Percentiles rank a stretch among this genome's conserved stretches.
These are phyloP conservation scores for Hyles lineata DNA, from an alignment of 2,888 invertebrate genomes.

Conservation along the genomic window DNA sequence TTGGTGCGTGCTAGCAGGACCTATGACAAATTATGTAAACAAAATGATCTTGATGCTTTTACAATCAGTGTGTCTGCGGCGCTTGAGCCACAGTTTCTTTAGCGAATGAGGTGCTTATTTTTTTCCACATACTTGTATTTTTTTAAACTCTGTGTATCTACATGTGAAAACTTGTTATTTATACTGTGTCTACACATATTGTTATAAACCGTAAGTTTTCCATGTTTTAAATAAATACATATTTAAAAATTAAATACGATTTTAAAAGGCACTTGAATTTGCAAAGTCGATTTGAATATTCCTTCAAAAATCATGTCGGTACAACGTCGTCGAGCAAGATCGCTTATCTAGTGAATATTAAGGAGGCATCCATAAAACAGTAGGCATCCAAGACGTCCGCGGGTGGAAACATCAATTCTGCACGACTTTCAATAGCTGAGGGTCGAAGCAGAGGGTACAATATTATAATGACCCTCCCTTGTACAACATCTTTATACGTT, in stretches of 20 bases:
- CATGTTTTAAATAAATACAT: too few species aligned
- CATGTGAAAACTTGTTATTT: too few species aligned
- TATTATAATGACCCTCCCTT: slow-evolving; percentile 65
- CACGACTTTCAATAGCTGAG: slow-evolving; percentile 56
- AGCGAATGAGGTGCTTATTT: too few species aligned
- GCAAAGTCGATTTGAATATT: not conserved
- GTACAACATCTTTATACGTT: slow-evolving; percentile 59
- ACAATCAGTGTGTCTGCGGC: too few species aligned
- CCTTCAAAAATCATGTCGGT: slow-evolving; percentile 17
- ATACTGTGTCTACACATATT: too few species aligned
- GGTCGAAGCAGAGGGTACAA: slow-evolving; percentile 55
- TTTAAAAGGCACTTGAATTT: not conserved
- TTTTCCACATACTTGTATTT: too few species aligned
- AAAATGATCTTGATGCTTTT: too few species aligned
- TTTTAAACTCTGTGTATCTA: too few species aligned
- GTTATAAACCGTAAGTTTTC: too few species aligned
- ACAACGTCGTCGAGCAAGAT: slow-evolving; percentile 11
- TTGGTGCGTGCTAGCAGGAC: too few species aligned
- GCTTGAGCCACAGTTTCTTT: too few species aligned
- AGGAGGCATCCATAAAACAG: slow-evolving; percentile 46
- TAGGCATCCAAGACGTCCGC: slow-evolving; percentile 43
- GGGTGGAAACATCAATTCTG: slow-evolving; percentile 59
- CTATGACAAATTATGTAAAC: too few species aligned
- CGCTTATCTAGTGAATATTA: slow-evolving; percentile 40
- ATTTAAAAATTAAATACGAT: not conserved